Percentiles rank a stretch among this genome's conserved stretches.
These are phyloP conservation scores for Ceyx erithaca DNA, from an alignment of 2,797 vertebrate genomes.

Conservation along the genomic window DNA sequence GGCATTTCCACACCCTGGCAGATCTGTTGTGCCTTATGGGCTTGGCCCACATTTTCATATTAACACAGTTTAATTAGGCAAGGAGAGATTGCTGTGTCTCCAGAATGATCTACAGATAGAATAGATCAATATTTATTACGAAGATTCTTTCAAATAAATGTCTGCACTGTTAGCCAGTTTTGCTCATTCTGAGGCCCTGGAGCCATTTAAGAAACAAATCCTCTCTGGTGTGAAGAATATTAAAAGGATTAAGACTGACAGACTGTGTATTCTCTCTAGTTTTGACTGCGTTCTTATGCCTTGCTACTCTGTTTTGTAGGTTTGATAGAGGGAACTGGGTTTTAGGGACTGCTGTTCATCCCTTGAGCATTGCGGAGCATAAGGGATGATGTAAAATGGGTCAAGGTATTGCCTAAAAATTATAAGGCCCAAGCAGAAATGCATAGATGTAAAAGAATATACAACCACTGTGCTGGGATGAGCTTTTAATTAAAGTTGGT, in stretches of 20 bases:
- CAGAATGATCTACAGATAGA: neutral
- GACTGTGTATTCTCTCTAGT: neutral
- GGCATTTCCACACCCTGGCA: neutral
- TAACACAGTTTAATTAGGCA: constrained; percentile 28
- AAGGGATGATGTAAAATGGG: neutral
- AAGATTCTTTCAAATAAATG: neutral
- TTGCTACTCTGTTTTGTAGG: neutral
- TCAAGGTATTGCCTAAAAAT: neutral
- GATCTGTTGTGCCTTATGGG: constrained; percentile 15
- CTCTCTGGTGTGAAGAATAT: constrained; percentile 31
- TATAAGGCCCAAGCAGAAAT: neutral
- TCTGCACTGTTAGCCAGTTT: neutral
- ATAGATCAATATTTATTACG: constrained; percentile 23
- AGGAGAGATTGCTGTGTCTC: constrained; percentile 8
- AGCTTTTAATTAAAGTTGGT: neutral
- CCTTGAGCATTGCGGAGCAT: neutral
- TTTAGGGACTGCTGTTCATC: neutral
- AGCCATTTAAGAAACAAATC: constrained; percentile 34
- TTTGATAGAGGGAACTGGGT: neutral
- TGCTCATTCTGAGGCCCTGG: neutral
- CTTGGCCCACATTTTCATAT: neutral
- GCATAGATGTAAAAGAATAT: neutral
- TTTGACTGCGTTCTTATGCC: neutral
- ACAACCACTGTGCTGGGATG: neutral
- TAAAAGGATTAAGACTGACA: constrained; percentile 33